A percentile compares a stretch with the other conserved stretches of the same genome.
These are phyloP conservation scores for Drosophila neotestacea DNA, from an alignment of 2,888 invertebrate genomes.

Conservation along the genomic window DNA sequence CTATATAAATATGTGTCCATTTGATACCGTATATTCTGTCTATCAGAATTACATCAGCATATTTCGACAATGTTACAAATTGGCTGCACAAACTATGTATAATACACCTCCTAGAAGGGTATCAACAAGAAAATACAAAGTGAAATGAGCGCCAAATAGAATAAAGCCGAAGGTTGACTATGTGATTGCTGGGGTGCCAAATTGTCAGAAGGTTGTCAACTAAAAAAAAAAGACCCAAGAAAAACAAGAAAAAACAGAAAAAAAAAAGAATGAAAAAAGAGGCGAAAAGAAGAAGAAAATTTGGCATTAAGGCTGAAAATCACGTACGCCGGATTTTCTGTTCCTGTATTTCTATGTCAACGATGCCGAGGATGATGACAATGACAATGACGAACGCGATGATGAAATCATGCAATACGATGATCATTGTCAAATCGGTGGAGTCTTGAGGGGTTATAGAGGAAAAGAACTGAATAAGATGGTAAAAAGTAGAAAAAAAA, in stretches of 20 bases:
- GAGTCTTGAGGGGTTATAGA: not conserved
- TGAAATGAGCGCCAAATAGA: slow-evolving; percentile 63
- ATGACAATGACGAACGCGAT: slow-evolving; percentile 55
- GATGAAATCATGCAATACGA: slow-evolving; percentile 41
- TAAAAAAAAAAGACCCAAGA: slow-evolving; percentile 26
- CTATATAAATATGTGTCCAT: no score
- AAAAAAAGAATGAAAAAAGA: not conserved
- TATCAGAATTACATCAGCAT: no score
- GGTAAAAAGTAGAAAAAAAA: not conserved
- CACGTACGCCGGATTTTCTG: slow-evolving; percentile 83
- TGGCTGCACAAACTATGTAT: not conserved
- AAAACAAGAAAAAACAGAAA: not conserved
- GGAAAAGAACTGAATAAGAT: not conserved
- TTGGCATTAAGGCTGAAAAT: slow-evolving; percentile 79
- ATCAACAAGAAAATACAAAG: slow-evolving; percentile 50
- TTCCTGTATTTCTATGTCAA: slow-evolving; percentile 69
- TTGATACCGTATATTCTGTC: no score
- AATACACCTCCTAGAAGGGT: not conserved
- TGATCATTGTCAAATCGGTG: slow-evolving; percentile 24
- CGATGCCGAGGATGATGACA: slow-evolving; percentile 57
- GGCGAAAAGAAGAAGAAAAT: slow-evolving; percentile 3
- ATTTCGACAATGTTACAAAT: not conserved
- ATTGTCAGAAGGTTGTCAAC: slow-evolving; percentile 76
- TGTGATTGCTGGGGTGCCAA: slow-evolving; percentile 67
- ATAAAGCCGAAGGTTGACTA: slow-evolving; percentile 58